Conservation (phyloP, 2,888 invertebrate genomes). For the Prosapia bicincta region DNA sequence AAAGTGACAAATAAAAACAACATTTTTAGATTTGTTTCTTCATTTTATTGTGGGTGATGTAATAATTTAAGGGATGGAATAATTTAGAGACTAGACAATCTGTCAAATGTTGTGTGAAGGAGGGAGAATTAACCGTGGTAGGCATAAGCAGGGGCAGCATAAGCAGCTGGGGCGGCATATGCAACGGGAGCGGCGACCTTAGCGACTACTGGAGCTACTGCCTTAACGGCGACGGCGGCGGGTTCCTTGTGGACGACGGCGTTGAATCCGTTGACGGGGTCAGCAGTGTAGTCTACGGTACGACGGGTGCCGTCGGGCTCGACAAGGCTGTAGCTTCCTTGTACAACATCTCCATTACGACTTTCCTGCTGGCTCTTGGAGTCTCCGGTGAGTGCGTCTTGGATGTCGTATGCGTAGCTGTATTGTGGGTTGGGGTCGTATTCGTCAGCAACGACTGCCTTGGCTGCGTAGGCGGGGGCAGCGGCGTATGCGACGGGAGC, state of each 20-base stretch:
- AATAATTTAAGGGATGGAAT: not conserved
- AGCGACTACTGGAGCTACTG: constrained; percentile 36
- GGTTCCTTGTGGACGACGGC: constrained; percentile 41
- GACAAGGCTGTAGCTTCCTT: constrained; percentile 38
- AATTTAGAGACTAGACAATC: not conserved
- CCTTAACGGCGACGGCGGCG: constrained; percentile 36
- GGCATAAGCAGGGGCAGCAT: constrained; percentile 21
- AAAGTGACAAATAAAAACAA: not conserved
- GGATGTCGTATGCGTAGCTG: constrained; percentile 40
- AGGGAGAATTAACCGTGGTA: constrained; percentile 39
- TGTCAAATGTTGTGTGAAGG: not conserved
- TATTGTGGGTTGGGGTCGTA: constrained; percentile 40
- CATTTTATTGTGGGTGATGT: not conserved
- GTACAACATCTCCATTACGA: constrained; percentile 39
- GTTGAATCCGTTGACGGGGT: constrained; percentile 42
- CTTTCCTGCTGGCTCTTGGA: constrained; percentile 39
- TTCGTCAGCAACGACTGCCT: constrained; percentile 37
- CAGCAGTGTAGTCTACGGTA: constrained; percentile 41
- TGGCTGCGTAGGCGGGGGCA: constrained; percentile 41
- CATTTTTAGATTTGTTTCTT: too few species aligned
- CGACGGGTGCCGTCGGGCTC: constrained; percentile 39
- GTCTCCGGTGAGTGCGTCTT: constrained; percentile 40
- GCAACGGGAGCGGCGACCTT: constrained; percentile 34
- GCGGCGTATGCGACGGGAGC: constrained; percentile 46
- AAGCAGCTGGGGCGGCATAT: constrained; percentile 33